Evolutionary conservation across 1,140 invertebrate genomes (phyloP).

Genomic region (Stratiolaelaps scimitus): DNA sequence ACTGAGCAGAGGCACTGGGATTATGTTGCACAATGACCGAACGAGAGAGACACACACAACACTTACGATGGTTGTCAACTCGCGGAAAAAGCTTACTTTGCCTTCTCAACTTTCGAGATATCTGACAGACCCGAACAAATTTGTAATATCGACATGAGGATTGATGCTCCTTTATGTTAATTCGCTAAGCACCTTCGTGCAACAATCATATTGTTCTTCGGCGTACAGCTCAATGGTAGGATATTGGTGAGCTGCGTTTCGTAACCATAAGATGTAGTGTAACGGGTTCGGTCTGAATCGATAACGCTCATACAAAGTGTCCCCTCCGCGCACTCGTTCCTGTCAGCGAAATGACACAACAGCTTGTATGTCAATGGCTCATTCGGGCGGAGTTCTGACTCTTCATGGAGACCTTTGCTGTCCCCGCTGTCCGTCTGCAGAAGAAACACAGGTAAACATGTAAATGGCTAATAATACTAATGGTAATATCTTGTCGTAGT

Average conservation of each 20-base stretch:
- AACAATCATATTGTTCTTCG: slow-evolving; percentile 83
- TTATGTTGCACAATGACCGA: too few relatives aligned
- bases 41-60: too few relatives aligned
- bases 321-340: slow-evolving; percentile 39
- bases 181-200: slow-evolving; percentile 38
- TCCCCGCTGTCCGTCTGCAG: too few relatives aligned
- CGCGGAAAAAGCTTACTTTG: too few relatives aligned
- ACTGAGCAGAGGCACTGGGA: too few relatives aligned
- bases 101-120: too few relatives aligned
- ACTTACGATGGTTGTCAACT: too few relatives aligned
- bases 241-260: slow-evolving; percentile 59
- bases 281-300: slow-evolving; percentile 62
- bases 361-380: background rate
- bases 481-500: too few relatives aligned
- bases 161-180: too few relatives aligned
- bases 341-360: slow-evolving; percentile 7
- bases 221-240: slow-evolving; percentile 64
- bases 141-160: too few relatives aligned
- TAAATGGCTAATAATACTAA: background rate
- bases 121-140: too few relatives aligned
- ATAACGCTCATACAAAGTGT: slow-evolving; percentile 70
- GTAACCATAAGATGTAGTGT: slow-evolving; percentile 49
- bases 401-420: too few relatives aligned
- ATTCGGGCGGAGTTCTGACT: background rate
- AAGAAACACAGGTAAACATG: slow-evolving; percentile 20